These are phyloP conservation scores for Lepus oiostolus DNA, from an alignment of 2,797 vertebrate species.

Conservation along the genomic window DNA sequence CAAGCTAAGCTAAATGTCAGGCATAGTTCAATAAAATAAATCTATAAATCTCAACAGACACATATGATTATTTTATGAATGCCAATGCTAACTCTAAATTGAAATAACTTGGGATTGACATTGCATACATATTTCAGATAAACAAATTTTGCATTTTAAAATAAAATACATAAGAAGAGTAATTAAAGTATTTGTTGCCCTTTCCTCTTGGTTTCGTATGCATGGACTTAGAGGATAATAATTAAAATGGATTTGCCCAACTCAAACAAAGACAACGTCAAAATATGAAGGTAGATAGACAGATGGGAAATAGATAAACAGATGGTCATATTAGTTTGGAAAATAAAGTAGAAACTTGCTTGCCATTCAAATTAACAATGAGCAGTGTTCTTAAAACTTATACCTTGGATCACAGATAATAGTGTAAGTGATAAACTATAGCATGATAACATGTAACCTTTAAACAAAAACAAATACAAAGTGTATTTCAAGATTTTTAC, in stretches of 20 bases:
- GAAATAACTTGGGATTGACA: conserved; percentile 56
- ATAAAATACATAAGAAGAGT: conserved; percentile 53
- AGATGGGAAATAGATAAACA: conserved; percentile 80
- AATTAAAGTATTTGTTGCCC: conserved; percentile 54
- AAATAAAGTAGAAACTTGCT: conserved; percentile 72
- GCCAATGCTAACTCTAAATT: conserved; percentile 61
- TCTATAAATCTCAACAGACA: conserved; percentile 67
- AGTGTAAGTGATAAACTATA: not conserved
- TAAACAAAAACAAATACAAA: conserved; percentile 23
- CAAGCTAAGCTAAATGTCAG: conserved; percentile 64
- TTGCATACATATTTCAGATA: conserved; percentile 61
- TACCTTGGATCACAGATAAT: conserved; percentile 45
- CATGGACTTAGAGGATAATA: conserved; percentile 34
- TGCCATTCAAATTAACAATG: conserved; percentile 70
- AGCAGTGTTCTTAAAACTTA: conserved; percentile 67
- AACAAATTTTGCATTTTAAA: conserved; percentile 75
- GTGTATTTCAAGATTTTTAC: conserved; percentile 46
- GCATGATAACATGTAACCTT: not conserved
- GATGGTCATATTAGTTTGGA: conserved; percentile 71
- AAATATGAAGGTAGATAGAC: conserved; percentile 74
- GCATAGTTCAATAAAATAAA: conserved; percentile 65
- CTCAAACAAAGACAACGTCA: conserved; percentile 70
- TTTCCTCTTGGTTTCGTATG: conserved; percentile 57
- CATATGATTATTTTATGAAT: conserved; percentile 64
- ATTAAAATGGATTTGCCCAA: conserved; percentile 79